Base-by-base conservation (phyloP, 2,113 vertebrate species). In the Tyrannus savana region DNA sequence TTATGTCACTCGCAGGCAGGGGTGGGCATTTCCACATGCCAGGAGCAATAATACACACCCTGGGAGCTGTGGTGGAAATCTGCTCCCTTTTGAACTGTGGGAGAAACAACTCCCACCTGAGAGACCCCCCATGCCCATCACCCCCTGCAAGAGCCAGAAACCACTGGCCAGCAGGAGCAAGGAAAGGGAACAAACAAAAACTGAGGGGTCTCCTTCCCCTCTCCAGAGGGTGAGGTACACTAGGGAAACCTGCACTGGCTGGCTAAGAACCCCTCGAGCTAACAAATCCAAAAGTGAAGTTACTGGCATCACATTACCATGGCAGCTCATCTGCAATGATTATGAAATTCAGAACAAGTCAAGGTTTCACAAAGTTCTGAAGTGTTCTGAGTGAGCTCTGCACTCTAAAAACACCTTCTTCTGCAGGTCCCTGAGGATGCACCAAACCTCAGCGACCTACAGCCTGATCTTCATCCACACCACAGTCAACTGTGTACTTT, bases 1-100 rank as follows among this genome's bases (percentile, higher is more conserved):
- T 60, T 24, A 33, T 2, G 0, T n/a, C 12, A 67, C 25, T 28
- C 0, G 1, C 35, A 59, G 0, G 2, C 52, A 27, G 0, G 3
- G 7, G 35, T 3, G 12, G 14, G 10, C 23, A n/a, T 31, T 79
- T 72, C 37, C 62, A 50, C 14, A 42, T 10, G 14, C 23, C 35
- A 63, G 35, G 11, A 88, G 13, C 28, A 41, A 41, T 13, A 41
- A 41, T 2, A 31, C 33, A 37, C 22, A 14, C 30, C 6, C n/a
- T 5, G 31, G 22, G n/a, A 78, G 22, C n/a, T 41, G 27, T 1
- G 11, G 30, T 23, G 35, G 53, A 39, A 84, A 55, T 4, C 22
- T 37, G 50, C 5, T 44, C 27, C 2, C 0, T 35, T 47, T 41
- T 56, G 1, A 85, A 71, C 46, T 22, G 44, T 0, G 5, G 14